Evolutionary conservation across 2,888 invertebrate species (phyloP), one percentile per base, ranked within the genome.

Genomic region (Galerucella nymphaeae): DNA sequence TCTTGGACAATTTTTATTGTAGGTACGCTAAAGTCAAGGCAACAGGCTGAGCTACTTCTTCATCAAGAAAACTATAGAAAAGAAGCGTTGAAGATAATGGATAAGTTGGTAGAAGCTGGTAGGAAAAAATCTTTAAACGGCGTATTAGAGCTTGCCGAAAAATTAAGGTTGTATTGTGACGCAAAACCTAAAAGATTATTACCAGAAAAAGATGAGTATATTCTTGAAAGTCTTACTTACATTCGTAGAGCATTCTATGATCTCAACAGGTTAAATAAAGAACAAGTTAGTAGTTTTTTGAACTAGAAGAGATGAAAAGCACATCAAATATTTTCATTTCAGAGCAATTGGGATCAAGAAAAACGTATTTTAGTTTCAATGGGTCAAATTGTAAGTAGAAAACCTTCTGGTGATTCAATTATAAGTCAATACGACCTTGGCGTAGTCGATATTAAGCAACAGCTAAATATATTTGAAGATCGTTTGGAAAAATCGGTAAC

Each of bases 181-280:
- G 77, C 81, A 0, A 86, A 85, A 74, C 79, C 85, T 0, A 82
- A 80, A 41, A 84, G 83, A 30, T 80, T 86, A 68, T 84, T 89
- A 14, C 88, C 88, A 0, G 68, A 83, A 30, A 85, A 86, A 42
- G 79, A 85, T 38, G 78, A 80, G 13, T 88, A 86, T 74, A 72
- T 88, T 38, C 66, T 82, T 5, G 79, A 80, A 3, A 75, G 89
- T 20, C 88, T 87, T 76, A 83, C 84, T 16, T 83, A 86, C 72
- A 83, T 87, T 11, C 86, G 86, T 2, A 83, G 83, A 75, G 85
- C 84, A 0, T 87, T 88, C 77, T 83, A 87, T 30, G 86, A 88
- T 55, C 75, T 86, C 10, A 86, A 88, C 23, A 82, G 88, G 68
- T 76, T 88, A n/a, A 83, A 84, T 55, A 42, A 65, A 63, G 70